These are phyloP conservation scores for Cerastoderma edule DNA, from an alignment of 2,888 invertebrate species.

Conservation along the genomic window DNA sequence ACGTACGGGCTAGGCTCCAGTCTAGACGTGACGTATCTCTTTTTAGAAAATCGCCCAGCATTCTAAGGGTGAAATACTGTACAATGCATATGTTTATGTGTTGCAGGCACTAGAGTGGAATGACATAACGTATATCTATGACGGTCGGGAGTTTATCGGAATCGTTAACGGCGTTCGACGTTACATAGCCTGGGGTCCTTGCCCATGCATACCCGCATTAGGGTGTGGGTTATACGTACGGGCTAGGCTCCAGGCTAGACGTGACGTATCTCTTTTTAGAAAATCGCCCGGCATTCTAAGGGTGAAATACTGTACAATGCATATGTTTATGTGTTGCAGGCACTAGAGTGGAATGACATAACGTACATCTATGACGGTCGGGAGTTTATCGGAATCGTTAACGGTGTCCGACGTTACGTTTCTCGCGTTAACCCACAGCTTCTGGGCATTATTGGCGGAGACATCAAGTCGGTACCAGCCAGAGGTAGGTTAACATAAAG, in stretches of 20 bases:
- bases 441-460: conserved; percentile 52
- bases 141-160: conserved; percentile 56
- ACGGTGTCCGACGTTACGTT: conserved; percentile 53
- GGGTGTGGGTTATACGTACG: no score
- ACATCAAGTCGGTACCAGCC: conserved; percentile 47
- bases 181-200: no score
- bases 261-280: no score
- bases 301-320: no score
- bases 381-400: conserved; percentile 58
- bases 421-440: conserved; percentile 49
- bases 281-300: no score
- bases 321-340: conserved; percentile 48
- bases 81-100: no score
- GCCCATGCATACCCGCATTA: no score
- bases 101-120: conserved; percentile 56
- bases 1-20: no score
- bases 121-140: conserved; percentile 57
- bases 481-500: conserved; percentile 57
- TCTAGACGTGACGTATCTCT: no score
- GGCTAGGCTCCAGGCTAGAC: no score
- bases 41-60: no score
- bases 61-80: no score
- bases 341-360: conserved; percentile 60
- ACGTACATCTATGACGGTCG: conserved; percentile 60
- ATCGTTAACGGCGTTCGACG: conserved; percentile 52